Conservation (phyloP, 2,797 vertebrate species). For the Anniella stebbinsi region DNA sequence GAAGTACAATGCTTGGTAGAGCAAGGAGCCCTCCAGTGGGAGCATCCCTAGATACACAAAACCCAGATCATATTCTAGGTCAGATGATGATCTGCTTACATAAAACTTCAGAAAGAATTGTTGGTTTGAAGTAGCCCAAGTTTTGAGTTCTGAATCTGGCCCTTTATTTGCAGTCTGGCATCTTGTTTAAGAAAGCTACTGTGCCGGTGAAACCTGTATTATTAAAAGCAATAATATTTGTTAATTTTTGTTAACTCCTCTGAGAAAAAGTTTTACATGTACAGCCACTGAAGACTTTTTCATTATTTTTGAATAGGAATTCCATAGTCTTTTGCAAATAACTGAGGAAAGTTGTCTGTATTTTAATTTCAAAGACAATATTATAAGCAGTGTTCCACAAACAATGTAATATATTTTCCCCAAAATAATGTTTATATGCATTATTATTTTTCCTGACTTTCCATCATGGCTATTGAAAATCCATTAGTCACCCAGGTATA, state of each 20-base stretch:
- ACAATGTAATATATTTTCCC: slow-evolving; percentile 24
- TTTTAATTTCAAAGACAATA: slow-evolving; percentile 48
- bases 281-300: not conserved
- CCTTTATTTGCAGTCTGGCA: too few relatives aligned
- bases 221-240: not conserved
- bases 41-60: not conserved
- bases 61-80: not conserved
- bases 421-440: slow-evolving; percentile 46
- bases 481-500: slow-evolving; percentile 23
- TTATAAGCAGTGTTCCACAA: slow-evolving; percentile 36
- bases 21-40: not conserved
- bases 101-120: not conserved
- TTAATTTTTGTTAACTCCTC: not conserved
- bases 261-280: not conserved
- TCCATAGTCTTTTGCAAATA: slow-evolving; percentile 30
- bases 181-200: not conserved
- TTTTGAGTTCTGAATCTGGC: not conserved
- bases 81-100: not conserved
- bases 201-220: not conserved
- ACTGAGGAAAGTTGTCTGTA: slow-evolving; percentile 19
- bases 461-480: slow-evolving; percentile 42
- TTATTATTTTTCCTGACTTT: slow-evolving; percentile 34
- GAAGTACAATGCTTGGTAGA: not conserved
- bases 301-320: slow-evolving; percentile 22
- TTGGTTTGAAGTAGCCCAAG: not conserved